These are phyloP conservation scores for Luidia sarsii DNA, from an alignment of 53 echinoderm and acorn worm species.

Conservation along the genomic window DNA sequence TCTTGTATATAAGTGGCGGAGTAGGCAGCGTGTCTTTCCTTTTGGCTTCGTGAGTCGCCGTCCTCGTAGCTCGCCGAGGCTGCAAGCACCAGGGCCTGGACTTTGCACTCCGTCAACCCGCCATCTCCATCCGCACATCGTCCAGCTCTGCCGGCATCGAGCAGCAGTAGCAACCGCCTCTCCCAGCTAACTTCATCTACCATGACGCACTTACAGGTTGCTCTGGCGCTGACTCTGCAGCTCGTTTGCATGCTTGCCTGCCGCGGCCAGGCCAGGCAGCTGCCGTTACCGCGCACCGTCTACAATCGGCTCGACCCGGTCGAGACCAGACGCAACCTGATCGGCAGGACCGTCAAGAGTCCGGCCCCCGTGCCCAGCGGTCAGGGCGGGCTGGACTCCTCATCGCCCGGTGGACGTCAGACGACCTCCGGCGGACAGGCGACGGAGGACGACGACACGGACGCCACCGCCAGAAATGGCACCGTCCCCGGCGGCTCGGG, in stretches of 20 bases:
- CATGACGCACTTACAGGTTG: constrained; percentile 32
- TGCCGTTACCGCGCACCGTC: not conserved
- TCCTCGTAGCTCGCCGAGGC: constrained; percentile 28
- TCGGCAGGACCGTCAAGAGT: not conserved
- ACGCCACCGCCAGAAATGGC: not conserved
- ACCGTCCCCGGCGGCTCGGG: too few species aligned
- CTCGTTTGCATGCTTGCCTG: constrained; percentile 26
- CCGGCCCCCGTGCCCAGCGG: not conserved
- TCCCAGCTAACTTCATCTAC: too few species aligned
- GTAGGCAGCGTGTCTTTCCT: constrained; percentile 7
- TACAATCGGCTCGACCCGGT: not conserved
- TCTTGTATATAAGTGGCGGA: constrained; percentile 27
- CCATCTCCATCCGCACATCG: not conserved
- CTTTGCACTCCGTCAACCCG: not conserved
- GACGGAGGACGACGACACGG: too few species aligned
- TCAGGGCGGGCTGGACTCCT: not conserved
- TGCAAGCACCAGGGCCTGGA: constrained; percentile 6
- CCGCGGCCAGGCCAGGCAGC: constrained; percentile 22
- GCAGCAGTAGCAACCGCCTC: too few species aligned
- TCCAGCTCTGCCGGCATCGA: too few species aligned
- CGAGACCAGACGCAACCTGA: not conserved
- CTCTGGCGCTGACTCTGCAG: constrained; percentile 13
- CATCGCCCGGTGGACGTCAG: too few species aligned
- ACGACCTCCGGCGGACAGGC: too few species aligned
- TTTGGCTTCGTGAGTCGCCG: constrained; percentile 11